These are phyloP conservation scores for Ochropleura plecta DNA, from an alignment of 2,888 invertebrate genomes.

Conservation along the genomic window DNA sequence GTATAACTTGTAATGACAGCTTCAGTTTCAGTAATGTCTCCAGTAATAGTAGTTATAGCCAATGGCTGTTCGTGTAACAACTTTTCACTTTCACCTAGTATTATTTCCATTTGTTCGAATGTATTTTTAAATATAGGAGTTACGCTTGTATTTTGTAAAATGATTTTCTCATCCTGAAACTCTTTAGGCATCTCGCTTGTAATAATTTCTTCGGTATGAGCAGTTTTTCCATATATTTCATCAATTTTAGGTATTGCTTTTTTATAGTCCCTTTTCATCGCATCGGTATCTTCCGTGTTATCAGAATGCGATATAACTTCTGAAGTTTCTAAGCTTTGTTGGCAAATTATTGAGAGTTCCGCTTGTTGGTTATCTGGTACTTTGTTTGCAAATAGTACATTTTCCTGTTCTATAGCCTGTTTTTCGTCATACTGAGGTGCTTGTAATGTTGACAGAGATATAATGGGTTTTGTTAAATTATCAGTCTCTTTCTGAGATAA, in stretches of 20 bases:
- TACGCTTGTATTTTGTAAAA: conserved; percentile 71
- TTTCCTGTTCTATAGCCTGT: conserved; percentile 91
- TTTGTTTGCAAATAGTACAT: conserved; percentile 76
- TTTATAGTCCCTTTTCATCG: conserved; percentile 79
- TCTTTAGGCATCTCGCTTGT: conserved; percentile 78
- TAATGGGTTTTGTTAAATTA: conserved; percentile 81
- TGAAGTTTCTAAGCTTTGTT: conserved; percentile 88
- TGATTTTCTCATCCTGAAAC: conserved; percentile 73
- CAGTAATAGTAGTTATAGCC: conserved; percentile 78
- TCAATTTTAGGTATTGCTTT: conserved; percentile 79
- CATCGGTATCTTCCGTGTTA: conserved; percentile 83
- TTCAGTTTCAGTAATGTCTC: conserved; percentile 89
- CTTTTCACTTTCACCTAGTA: conserved; percentile 89
- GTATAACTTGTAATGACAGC: conserved; percentile 90
- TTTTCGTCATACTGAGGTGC: conserved; percentile 91
- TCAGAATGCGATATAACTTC: conserved; percentile 90
- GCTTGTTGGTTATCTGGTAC: conserved; percentile 86
- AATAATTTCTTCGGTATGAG: conserved; percentile 81
- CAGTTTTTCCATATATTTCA: conserved; percentile 84
- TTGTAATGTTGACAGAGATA: conserved; percentile 87
- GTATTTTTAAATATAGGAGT: conserved; percentile 82
- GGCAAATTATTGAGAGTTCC: conserved; percentile 80
- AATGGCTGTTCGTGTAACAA: conserved; percentile 73
- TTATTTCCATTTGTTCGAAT: conserved; percentile 86
- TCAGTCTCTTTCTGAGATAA: conserved; percentile 70